Conservation (phyloP, 1,140 invertebrate species). For the Drosophila sechellia region DNA sequence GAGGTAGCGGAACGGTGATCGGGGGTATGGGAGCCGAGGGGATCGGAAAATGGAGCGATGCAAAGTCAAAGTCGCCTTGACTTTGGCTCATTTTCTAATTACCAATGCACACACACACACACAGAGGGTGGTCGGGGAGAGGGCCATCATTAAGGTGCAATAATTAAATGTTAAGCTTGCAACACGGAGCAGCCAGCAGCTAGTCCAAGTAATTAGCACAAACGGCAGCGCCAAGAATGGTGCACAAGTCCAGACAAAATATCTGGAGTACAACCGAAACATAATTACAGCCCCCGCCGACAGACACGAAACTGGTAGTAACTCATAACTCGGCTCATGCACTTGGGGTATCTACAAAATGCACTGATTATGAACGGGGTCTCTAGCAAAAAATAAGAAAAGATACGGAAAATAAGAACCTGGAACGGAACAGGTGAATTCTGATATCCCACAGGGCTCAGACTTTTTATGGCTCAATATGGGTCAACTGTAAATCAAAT, state of each 20-base stretch:
- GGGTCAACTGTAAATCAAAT: slow-evolving; percentile 61
- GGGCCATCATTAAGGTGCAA: slow-evolving; percentile 77
- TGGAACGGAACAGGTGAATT: slow-evolving; percentile 35
- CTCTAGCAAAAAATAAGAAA: slow-evolving; percentile 2
- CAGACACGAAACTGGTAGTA: slow-evolving; percentile 63
- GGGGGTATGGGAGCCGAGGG: neutral
- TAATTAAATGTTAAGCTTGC: slow-evolving; percentile 81
- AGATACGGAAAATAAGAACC: slow-evolving; percentile 8
- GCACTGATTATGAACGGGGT: slow-evolving; percentile 75
- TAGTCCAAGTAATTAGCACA: slow-evolving; percentile 79
- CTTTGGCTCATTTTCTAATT: slow-evolving; percentile 78
- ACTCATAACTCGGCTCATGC: slow-evolving; percentile 52
- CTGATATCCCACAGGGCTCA: slow-evolving; percentile 1
- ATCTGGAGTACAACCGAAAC: slow-evolving; percentile 79
- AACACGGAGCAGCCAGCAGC: slow-evolving; percentile 61
- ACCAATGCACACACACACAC: slow-evolving; percentile 60
- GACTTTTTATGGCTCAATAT: slow-evolving; percentile 63
- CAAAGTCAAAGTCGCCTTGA: slow-evolving; percentile 69
- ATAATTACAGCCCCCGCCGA: slow-evolving; percentile 64
- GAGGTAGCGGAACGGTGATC: slow-evolving; percentile 31
- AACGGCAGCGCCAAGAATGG: slow-evolving; percentile 29
- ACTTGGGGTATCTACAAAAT: slow-evolving; percentile 70
- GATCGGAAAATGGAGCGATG: slow-evolving; percentile 21
- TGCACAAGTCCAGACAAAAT: slow-evolving; percentile 64
- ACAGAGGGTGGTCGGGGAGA: neutral